A percentile compares a stretch with the other conserved stretches of the same genome.
Conservation (phyloP, 2,888 invertebrate genomes). For the Yponomeuta evonymella region DNA sequence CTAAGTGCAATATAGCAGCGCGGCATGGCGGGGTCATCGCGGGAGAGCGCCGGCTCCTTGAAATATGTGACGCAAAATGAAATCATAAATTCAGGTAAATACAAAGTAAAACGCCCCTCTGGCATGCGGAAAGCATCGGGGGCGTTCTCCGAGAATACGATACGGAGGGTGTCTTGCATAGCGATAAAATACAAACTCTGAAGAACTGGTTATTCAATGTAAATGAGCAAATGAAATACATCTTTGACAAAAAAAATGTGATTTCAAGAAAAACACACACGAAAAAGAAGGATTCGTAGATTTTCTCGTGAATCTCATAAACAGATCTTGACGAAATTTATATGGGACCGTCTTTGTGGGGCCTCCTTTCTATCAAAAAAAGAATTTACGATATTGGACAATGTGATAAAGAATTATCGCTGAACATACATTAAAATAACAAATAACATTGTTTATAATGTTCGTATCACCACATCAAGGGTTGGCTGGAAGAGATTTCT, state of each 20-base stretch:
- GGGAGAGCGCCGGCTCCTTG: slow-evolving; percentile 26
- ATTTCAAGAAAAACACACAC: no score
- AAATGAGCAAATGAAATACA: background rate
- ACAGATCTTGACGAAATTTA: no score
- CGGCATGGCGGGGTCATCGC: background rate
- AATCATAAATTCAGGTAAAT: slow-evolving; percentile 66
- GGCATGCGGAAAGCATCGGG: background rate
- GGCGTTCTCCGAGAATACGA: background rate
- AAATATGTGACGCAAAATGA: slow-evolving; percentile 69
- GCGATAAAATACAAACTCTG: background rate
- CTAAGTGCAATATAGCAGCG: background rate
- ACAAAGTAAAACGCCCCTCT: slow-evolving; percentile 29
- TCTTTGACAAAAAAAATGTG: background rate
- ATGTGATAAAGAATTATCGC: no score
- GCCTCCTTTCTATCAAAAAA: no score
- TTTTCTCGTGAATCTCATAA: no score
- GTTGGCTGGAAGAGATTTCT: no score
- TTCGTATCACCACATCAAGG: no score
- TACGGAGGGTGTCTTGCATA: background rate
- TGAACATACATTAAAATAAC: no score
- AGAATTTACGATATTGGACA: no score
- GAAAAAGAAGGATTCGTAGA: no score
- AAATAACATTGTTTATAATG: no score
- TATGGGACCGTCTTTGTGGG: no score
- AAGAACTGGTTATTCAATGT: background rate